Evolutionary conservation across 2,797 vertebrate genomes (phyloP).

Genomic region (Chelonia mydas): DNA sequence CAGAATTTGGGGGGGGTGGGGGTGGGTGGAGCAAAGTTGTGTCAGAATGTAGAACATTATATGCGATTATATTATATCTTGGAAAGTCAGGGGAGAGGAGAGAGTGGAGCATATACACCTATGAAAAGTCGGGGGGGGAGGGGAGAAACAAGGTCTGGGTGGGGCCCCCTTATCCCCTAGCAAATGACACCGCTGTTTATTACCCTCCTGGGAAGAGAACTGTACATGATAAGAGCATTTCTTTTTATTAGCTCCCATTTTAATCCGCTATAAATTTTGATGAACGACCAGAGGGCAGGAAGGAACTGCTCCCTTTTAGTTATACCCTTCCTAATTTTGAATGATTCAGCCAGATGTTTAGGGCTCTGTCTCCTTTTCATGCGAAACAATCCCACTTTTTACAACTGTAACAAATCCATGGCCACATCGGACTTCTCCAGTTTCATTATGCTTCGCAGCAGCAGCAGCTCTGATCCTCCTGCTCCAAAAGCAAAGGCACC

Average conservation of each 20-base stretch:
- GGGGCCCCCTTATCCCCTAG: not conserved
- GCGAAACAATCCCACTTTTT: constrained; percentile 41
- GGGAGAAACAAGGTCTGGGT: no score
- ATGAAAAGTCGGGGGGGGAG: not conserved
- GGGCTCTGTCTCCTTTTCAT: constrained; percentile 31
- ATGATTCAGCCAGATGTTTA: constrained; percentile 40
- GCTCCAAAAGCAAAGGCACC: not conserved
- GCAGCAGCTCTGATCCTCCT: constrained; percentile 2
- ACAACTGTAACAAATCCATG: constrained; percentile 20
- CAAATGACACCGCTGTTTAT: not conserved
- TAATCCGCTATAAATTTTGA: not conserved
- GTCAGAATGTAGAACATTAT: not conserved
- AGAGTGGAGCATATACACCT: not conserved
- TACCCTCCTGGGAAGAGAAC: not conserved
- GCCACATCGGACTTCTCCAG: not conserved
- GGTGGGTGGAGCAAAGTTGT: not conserved
- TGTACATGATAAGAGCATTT: not conserved
- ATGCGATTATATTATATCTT: not conserved
- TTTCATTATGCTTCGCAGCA: not conserved
- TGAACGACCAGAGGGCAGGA: not conserved
- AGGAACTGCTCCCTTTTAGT: not conserved
- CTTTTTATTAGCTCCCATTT: not conserved
- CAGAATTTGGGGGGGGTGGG: not conserved
- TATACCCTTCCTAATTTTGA: not conserved
- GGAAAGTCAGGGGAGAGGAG: not conserved